Percentiles rank a stretch among this genome's conserved stretches.
These are phyloP conservation scores for Drosophila merina DNA, from an alignment of 2,888 invertebrate genomes.

Conservation along the genomic window DNA sequence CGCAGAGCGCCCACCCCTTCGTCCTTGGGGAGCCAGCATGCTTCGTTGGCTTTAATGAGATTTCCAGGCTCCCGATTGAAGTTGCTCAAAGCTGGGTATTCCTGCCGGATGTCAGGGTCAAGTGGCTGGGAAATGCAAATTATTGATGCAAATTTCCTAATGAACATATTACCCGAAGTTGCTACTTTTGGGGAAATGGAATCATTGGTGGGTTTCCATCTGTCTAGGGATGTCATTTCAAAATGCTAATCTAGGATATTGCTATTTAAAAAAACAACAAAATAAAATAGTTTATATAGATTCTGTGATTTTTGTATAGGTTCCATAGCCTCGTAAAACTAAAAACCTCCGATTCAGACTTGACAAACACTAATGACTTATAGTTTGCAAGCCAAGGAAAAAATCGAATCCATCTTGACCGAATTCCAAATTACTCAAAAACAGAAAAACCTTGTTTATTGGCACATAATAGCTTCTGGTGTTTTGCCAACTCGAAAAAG, in stretches of 20 bases:
- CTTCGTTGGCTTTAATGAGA: conserved; percentile 57
- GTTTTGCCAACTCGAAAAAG: conserved; percentile 7
- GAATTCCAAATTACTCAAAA: conserved; percentile 1
- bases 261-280: background rate
- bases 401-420: conserved; percentile 1
- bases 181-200: background rate
- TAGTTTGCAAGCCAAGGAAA: background rate
- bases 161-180: conserved; percentile 30
- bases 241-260: background rate
- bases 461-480: conserved; percentile 12
- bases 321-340: too few species aligned
- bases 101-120: conserved; percentile 40
- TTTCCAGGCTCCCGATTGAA: conserved; percentile 42
- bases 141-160: conserved; percentile 47
- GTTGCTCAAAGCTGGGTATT: conserved; percentile 16
- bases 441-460: background rate
- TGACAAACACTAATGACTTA: too few species aligned
- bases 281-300: too few species aligned
- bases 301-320: too few species aligned
- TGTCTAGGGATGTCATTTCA: background rate
- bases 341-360: too few species aligned
- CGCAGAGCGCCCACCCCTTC: background rate
- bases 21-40: conserved; percentile 21
- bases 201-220: background rate
- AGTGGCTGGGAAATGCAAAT: conserved; percentile 49